Evolutionary conservation across 1,140 invertebrate species (phyloP), one percentile per base, ranked within the genome.

Genomic region (Drosophila guanche): DNA sequence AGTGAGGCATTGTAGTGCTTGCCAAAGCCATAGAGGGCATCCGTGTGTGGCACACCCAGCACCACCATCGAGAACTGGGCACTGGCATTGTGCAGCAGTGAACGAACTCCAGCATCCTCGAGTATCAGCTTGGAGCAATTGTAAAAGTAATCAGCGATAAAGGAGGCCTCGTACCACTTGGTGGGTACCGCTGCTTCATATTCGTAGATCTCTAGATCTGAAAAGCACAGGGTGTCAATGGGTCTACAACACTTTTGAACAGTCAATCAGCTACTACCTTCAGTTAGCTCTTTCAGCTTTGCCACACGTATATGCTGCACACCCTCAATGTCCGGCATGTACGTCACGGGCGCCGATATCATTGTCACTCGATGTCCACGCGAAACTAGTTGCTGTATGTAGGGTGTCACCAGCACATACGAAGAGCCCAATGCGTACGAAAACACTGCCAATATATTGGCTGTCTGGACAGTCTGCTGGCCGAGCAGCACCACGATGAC

Each of bases 21-120:
- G 1, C 68, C 79, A 57, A 91, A 74, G 10, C 90, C 90, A 12
- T 77, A 75, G 0, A 90, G 41, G 0, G 90, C 84, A 27, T 91
- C 90, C 5, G 66, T 69, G 5, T 74, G 61, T 0, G 84, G 63
- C 3, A 80, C 63, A 56, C 90, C 85, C 7, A 88, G 7, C 12
- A 91, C 73, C 0, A 91, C 43, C 60, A 91, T 66, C 12, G 90
- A 86, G 33, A 58, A 91, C 8, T 77, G 58, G 0, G 42, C 52
- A 62, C 58, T 58, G 0, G 46, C 8, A 37, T 86, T 72, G 0
- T 47, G 53, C 0, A 90, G 8, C 42, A 91, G 27, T 2, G 68
- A 12, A 42, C 89, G 79, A 4, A 91, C 79, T 0, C 51, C 50
- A 2, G 56, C 6, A 53, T 90, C 67, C 2, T 40, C 48, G 0